phyloP scores from a whole-genome alignment of 2,888 invertebrate species.

The Drosophila birchii region DNA sequence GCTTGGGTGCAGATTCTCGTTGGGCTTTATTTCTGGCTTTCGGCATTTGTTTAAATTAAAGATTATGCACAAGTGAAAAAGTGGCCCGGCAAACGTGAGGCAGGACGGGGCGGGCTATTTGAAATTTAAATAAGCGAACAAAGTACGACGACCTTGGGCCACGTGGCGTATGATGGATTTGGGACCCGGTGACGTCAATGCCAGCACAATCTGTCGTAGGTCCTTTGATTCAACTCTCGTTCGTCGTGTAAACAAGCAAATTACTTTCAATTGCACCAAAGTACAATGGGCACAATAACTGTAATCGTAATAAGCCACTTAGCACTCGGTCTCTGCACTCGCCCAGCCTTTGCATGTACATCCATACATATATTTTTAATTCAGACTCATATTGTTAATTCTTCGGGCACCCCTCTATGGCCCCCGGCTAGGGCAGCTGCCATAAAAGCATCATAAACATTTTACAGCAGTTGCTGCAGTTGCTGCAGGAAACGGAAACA shows the following conservation, averaged over 20 bases:
- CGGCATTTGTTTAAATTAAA: conserved; percentile 77
- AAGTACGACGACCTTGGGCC: conserved; percentile 36
- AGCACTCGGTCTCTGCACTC: conserved; percentile 59
- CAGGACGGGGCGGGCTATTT: conserved; percentile 35
- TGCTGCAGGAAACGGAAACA: conserved; percentile 67
- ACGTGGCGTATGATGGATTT: conserved; percentile 58
- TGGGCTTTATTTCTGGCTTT: conserved; percentile 63
- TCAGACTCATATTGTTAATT: conserved; percentile 77
- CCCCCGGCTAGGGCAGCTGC: conserved; percentile 39
- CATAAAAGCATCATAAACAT: conserved; percentile 80
- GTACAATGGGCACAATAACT: conserved; percentile 49
- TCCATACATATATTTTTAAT: conserved; percentile 58
- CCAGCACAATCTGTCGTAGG: conserved; percentile 3
- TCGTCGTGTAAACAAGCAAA: conserved; percentile 39
- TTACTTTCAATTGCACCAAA: conserved; percentile 35
- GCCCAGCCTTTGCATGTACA: conserved; percentile 37
- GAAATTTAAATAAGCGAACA: conserved; percentile 66
- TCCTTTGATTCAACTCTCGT: neutral
- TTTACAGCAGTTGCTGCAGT: conserved; percentile 78
- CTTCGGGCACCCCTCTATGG: conserved; percentile 38
- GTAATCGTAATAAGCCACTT: conserved; percentile 73
- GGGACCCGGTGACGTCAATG: conserved; percentile 41
- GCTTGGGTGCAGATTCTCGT: conserved; percentile 46
- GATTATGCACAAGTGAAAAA: conserved; percentile 66
- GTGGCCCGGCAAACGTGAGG: conserved; percentile 5